phyloP scores from a whole-genome alignment of 2,113 vertebrate species.

The Pleuronectes platessa region DNA sequence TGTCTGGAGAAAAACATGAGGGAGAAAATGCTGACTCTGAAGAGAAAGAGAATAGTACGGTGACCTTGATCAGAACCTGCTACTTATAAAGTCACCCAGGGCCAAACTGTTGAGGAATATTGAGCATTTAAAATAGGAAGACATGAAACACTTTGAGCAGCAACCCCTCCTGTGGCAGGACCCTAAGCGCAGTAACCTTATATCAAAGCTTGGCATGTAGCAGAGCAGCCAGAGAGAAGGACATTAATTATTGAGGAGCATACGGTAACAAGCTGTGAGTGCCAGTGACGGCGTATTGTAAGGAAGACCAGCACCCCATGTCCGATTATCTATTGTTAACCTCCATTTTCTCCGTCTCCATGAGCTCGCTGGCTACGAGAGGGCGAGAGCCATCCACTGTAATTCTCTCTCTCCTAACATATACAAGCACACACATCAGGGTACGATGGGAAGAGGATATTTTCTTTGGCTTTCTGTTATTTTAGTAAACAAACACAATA shows the following conservation, averaged over 20 bases:
- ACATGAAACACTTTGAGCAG: constrained; percentile 69
- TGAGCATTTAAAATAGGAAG: constrained; percentile 62
- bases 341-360: constrained; percentile 36
- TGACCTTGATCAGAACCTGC: constrained; percentile 49
- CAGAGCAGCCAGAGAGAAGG: constrained; percentile 76
- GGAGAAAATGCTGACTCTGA: constrained; percentile 46
- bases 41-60: constrained; percentile 26
- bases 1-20: constrained; percentile 6
- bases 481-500: constrained; percentile 23
- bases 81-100: constrained; percentile 43
- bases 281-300: constrained; percentile 73
- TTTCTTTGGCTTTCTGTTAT: constrained; percentile 42
- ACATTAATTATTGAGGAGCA: constrained; percentile 83
- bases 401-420: constrained; percentile 19
- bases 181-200: constrained; percentile 80
- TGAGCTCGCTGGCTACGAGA: constrained; percentile 25
- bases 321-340: constrained; percentile 80
- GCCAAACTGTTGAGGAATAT: constrained; percentile 29
- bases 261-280: constrained; percentile 81
- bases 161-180: constrained; percentile 74
- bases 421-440: constrained; percentile 28
- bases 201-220: constrained; percentile 82
- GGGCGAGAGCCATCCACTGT: constrained; percentile 20
- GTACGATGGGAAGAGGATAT: constrained; percentile 11
- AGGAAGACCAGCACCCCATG: constrained; percentile 71